Evolutionary conservation across 2,888 invertebrate genomes (phyloP).

Genomic region (Blera fallax): DNA sequence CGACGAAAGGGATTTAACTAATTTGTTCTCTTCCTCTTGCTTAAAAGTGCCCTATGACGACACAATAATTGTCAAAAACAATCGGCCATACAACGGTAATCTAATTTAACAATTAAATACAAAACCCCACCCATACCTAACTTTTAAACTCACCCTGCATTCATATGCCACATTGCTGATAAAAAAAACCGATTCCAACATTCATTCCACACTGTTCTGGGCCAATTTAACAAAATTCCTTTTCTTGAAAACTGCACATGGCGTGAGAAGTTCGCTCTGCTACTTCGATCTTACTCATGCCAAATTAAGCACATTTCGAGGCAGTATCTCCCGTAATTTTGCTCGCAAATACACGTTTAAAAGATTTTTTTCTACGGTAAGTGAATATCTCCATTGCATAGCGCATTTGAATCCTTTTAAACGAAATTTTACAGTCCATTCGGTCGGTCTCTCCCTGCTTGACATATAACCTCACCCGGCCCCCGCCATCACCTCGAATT

Average conservation of each 20-base stretch:
- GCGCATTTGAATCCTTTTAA: background rate
- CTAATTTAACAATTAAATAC: background rate
- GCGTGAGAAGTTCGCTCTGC: conserved; percentile 73
- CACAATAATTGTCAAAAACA: too few species aligned
- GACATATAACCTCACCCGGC: conserved; percentile 59
- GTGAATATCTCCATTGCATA: conserved; percentile 7
- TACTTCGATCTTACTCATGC: conserved; percentile 73
- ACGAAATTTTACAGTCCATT: conserved; percentile 15
- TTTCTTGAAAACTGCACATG: conserved; percentile 75
- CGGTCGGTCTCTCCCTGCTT: conserved; percentile 10
- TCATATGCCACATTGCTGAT: conserved; percentile 17
- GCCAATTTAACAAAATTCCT: conserved; percentile 45
- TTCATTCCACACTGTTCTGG: background rate
- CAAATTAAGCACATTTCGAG: conserved; percentile 57
- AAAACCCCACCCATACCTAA: background rate
- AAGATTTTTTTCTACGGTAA: conserved; percentile 44
- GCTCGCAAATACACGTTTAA: conserved; percentile 14
- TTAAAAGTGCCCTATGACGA: too few species aligned
- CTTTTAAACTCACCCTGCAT: conserved; percentile 8
- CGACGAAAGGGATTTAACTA: too few species aligned
- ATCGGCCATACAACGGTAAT: too few species aligned
- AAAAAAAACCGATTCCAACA: background rate
- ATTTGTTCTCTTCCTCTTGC: too few species aligned
- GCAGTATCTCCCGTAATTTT: conserved; percentile 48
- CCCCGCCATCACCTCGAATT: background rate